Conservation (phyloP, 2,797 vertebrate genomes). For the Potorous gilbertii region DNA sequence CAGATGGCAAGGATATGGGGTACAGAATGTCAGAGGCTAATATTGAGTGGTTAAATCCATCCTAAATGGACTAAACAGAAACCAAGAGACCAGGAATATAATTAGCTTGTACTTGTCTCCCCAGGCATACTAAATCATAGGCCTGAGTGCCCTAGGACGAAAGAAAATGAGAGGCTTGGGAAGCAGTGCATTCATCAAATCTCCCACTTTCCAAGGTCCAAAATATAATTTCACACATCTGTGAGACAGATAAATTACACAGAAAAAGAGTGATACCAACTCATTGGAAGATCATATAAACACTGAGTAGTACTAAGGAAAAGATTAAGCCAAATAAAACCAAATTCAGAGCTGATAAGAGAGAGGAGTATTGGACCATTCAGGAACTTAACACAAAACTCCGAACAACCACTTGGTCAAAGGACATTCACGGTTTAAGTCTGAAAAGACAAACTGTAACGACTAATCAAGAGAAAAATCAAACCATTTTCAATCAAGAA, state of each 20-base stretch:
- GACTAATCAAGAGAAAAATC: background rate
- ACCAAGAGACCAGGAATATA: constrained; percentile 32
- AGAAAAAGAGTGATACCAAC: constrained; percentile 43
- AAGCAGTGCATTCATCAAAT: constrained; percentile 57
- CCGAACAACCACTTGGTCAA: background rate
- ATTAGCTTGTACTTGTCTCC: constrained; percentile 54
- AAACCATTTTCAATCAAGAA: background rate
- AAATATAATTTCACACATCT: constrained; percentile 64
- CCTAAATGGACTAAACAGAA: constrained; percentile 51
- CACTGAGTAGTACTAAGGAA: constrained; percentile 14
- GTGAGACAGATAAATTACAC: constrained; percentile 48
- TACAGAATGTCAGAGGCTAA: background rate
- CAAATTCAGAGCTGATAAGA: constrained; percentile 12
- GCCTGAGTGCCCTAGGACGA: constrained; percentile 33
- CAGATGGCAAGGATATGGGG: constrained; percentile 1
- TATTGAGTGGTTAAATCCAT: constrained; percentile 34
- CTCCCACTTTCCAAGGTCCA: constrained; percentile 42
- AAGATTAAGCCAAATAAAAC: constrained; percentile 1
- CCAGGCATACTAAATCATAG: constrained; percentile 57
- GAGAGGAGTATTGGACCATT: background rate
- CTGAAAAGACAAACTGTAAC: constrained; percentile 41
- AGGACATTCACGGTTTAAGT: background rate
- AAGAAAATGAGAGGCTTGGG: background rate
- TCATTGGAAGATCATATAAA: constrained; percentile 51
- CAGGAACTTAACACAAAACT: background rate